These are phyloP conservation scores for Percina caprodes DNA, from an alignment of 2,113 vertebrate genomes.

Conservation along the genomic window DNA sequence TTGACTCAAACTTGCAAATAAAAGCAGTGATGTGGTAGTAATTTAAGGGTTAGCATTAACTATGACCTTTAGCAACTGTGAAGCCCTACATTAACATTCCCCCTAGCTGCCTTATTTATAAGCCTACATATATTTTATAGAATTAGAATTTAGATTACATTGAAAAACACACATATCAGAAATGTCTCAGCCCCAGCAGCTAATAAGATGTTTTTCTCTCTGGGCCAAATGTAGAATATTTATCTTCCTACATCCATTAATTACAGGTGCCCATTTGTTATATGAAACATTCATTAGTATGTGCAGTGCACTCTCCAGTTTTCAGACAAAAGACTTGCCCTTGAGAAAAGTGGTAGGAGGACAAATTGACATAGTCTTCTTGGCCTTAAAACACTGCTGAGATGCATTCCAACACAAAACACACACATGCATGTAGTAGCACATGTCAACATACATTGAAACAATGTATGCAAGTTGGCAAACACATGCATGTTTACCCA, in stretches of 20 bases:
- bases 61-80: background rate
- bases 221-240: background rate
- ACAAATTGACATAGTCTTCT: constrained; percentile 25
- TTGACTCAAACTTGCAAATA: background rate
- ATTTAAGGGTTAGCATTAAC: background rate
- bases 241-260: constrained; percentile 22
- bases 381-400: background rate
- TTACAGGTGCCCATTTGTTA: constrained; percentile 15
- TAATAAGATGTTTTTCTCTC: constrained; percentile 23
- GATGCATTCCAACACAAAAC: background rate
- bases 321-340: constrained; percentile 21
- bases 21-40: background rate
- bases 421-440: background rate
- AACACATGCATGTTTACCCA: too few species aligned
- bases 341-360: background rate
- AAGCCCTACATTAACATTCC: background rate
- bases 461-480: too few species aligned
- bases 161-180: background rate
- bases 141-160: background rate
- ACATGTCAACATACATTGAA: too few species aligned
- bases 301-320: background rate
- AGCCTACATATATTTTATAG: background rate
- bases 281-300: constrained; percentile 31
- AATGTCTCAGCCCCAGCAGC: background rate
- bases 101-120: background rate